Evolutionary conservation across 2,888 invertebrate species (phyloP).

Genomic region (Drosophila pullipes): DNA sequence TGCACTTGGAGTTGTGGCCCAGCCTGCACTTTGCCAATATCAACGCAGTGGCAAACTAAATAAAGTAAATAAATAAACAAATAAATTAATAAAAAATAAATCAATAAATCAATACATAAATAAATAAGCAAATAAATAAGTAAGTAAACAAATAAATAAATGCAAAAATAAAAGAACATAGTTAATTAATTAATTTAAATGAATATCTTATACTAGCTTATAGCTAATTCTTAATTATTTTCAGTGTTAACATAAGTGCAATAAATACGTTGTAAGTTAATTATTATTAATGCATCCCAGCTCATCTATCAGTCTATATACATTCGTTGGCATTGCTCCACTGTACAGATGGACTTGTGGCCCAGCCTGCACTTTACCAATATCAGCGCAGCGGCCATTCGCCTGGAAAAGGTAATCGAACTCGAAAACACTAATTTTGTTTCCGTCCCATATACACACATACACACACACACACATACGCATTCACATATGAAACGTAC

Average conservation of each 20-base stretch:
- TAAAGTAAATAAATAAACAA: not conserved
- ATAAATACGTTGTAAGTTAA: not conserved
- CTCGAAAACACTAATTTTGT: conserved; percentile 25
- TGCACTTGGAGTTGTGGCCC: conserved; percentile 8
- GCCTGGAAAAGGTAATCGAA: conserved; percentile 52
- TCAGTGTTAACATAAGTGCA: not conserved
- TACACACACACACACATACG: not conserved
- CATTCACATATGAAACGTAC: not conserved
- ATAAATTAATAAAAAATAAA: not conserved
- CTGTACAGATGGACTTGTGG: conserved; percentile 29
- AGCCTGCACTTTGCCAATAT: conserved; percentile 34
- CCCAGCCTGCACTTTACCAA: conserved; percentile 30
- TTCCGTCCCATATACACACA: conserved; percentile 7
- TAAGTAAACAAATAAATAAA: not conserved
- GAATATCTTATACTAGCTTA: not conserved
- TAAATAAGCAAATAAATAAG: not conserved
- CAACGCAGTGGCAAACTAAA: conserved; percentile 14
- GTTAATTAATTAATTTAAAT: not conserved
- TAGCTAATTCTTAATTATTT: not conserved
- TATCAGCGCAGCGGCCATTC: conserved; percentile 36
- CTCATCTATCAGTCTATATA: not conserved
- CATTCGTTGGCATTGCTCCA: conserved; percentile 5
- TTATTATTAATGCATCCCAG: not conserved
- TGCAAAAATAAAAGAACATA: not conserved
- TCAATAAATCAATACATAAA: not conserved